A percentile compares a stretch with the other conserved stretches of the same genome.
phyloP scores from a whole-genome alignment of 1,140 invertebrate genomes.

The Drosophila subpulchrella region DNA sequence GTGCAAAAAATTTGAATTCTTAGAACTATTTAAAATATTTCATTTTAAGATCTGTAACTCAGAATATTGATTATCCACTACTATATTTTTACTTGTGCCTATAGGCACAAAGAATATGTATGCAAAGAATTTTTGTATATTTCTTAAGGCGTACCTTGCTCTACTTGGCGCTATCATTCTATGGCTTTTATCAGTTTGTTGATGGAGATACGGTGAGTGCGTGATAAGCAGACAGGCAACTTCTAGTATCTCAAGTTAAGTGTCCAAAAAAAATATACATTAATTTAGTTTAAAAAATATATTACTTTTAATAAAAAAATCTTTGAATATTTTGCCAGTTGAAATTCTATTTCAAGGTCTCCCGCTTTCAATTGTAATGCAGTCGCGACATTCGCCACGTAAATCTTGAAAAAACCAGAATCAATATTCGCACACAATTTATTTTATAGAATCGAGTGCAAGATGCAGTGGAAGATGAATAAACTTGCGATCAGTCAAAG shows the following conservation, averaged over 20 bases:
- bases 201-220: slow-evolving; percentile 11
- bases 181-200: slow-evolving; percentile 5
- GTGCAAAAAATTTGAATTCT: no score
- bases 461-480: slow-evolving; percentile 3
- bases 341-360: slow-evolving; percentile 12
- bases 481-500: slow-evolving; percentile 5
- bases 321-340: not conserved
- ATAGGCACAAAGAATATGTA: no score
- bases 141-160: not conserved
- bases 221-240: not conserved
- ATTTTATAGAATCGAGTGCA: slow-evolving; percentile 19
- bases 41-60: no score
- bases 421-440: slow-evolving; percentile 50
- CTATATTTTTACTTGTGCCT: not conserved
- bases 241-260: not conserved
- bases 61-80: no score
- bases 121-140: not conserved
- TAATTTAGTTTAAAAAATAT: not conserved
- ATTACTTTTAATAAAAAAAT: no score
- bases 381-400: slow-evolving; percentile 2
- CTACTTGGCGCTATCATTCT: not conserved
- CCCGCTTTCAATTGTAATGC: slow-evolving; percentile 15
- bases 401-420: slow-evolving; percentile 41
- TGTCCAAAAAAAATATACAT: not conserved
- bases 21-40: no score